Evolutionary conservation across 2,888 invertebrate genomes (phyloP).

Genomic region (Melinaea menophilus): DNA sequence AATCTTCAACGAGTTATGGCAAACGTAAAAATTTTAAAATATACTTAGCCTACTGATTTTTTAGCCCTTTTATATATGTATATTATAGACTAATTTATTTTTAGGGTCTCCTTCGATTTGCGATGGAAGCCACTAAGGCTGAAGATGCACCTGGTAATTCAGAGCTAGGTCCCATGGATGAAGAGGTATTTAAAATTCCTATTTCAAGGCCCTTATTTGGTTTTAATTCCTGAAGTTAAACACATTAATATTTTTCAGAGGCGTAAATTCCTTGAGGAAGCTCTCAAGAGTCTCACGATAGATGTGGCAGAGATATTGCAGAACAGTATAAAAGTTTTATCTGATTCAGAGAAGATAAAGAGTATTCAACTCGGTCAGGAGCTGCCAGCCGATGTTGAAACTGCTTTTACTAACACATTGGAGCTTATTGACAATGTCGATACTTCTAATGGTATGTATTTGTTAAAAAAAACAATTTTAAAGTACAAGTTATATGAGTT

Average conservation of each 20-base stretch:
- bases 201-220: not conserved
- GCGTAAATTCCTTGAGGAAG: conserved; percentile 83
- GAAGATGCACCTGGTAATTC: conserved; percentile 77
- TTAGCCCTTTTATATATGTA: too few relatives aligned
- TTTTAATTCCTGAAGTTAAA: not conserved
- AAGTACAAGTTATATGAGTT: not conserved
- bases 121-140: conserved; percentile 81
- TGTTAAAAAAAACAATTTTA: not conserved
- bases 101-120: conserved; percentile 82
- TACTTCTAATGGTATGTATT: conserved; percentile 83
- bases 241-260: conserved; percentile 68
- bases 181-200: conserved; percentile 69
- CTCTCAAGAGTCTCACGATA: conserved; percentile 82
- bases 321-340: conserved; percentile 78
- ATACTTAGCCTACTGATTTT: too few relatives aligned
- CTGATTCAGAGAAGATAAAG: conserved; percentile 67
- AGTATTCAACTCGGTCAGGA: conserved; percentile 60
- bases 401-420: conserved; percentile 82
- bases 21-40: too few relatives aligned
- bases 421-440: conserved; percentile 87
- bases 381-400: conserved; percentile 76
- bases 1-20: too few relatives aligned
- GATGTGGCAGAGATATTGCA: conserved; percentile 83
- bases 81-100: conserved; percentile 33
- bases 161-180: conserved; percentile 78